Percentiles rank a stretch among this genome's conserved stretches.
Conservation (phyloP, 2,888 invertebrate species). For the Azorinus chamasolen region DNA sequence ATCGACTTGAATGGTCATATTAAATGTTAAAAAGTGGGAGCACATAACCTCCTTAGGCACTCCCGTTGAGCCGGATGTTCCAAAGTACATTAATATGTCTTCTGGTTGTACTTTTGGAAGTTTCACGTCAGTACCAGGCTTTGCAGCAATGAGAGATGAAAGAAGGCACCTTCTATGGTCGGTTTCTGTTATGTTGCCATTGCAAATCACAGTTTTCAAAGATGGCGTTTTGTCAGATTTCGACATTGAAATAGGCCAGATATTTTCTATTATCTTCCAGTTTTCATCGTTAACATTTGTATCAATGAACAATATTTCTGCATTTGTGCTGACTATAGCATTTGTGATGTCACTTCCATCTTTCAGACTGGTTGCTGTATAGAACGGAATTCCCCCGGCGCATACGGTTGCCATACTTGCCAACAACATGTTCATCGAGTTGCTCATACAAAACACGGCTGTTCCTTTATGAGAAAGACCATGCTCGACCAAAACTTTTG, state of each 20-base stretch:
- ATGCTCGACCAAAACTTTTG: slow-evolving; percentile 17
- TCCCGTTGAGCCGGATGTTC: slow-evolving; percentile 56
- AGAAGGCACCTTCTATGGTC: not conserved
- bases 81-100: slow-evolving; percentile 38
- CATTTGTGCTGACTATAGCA: not conserved
- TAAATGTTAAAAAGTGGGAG: slow-evolving; percentile 49
- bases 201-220: slow-evolving; percentile 28
- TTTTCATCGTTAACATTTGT: slow-evolving; percentile 21
- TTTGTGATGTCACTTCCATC: slow-evolving; percentile 57
- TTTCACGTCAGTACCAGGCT: not conserved
- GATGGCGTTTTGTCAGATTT: slow-evolving; percentile 24
- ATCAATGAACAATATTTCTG: slow-evolving; percentile 34
- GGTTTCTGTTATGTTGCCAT: slow-evolving; percentile 1
- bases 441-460: slow-evolving; percentile 52
- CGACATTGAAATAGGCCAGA: slow-evolving; percentile 12
- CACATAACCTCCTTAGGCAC: slow-evolving; percentile 44
- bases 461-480: slow-evolving; percentile 40
- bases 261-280: slow-evolving; percentile 41
- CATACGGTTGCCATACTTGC: slow-evolving; percentile 21
- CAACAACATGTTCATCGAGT: slow-evolving; percentile 45
- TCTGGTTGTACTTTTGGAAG: slow-evolving; percentile 53
- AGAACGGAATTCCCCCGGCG: slow-evolving; percentile 51
- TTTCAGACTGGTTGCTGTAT: slow-evolving; percentile 24
- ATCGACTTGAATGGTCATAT: slow-evolving; percentile 24
- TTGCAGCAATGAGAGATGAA: not conserved